These are phyloP conservation scores for Discoglossus pictus DNA, from an alignment of 2,797 vertebrate species.

Conservation along the genomic window DNA sequence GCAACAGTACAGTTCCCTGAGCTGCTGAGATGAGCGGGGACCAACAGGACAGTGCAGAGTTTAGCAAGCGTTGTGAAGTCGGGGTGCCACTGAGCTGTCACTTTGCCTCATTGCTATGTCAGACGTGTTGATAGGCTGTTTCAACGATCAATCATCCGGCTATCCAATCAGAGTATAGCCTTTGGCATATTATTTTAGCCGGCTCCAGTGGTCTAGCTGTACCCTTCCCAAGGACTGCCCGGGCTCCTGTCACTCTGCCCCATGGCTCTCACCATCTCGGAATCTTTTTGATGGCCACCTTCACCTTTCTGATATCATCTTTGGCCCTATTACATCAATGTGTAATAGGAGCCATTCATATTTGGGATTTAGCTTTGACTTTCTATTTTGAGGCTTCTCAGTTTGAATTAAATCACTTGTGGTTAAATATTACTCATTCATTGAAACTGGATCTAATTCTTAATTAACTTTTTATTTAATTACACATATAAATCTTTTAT, in stretches of 20 bases:
- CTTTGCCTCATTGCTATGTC: background rate
- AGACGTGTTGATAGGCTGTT: background rate
- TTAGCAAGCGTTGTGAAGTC: no score
- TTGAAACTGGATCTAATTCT: no score
- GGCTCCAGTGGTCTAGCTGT: conserved; percentile 5
- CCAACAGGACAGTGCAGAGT: no score
- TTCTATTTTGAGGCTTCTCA: no score
- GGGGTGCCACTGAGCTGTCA: conserved; percentile 28
- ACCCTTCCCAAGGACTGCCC: background rate
- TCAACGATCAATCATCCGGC: background rate
- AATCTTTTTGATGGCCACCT: conserved; percentile 97
- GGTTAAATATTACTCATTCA: no score
- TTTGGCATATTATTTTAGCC: conserved; percentile 30
- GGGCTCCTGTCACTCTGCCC: conserved; percentile 25
- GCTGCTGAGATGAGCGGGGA: no score
- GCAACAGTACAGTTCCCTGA: no score
- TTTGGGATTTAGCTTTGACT: no score
- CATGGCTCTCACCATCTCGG: conserved; percentile 88
- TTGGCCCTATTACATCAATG: conserved; percentile 96
- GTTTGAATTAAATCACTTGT: no score
- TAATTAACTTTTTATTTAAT: no score
- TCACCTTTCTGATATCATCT: conserved; percentile 97
- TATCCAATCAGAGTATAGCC: conserved; percentile 14
- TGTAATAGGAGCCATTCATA: no score
- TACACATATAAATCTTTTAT: no score